Evolutionary conservation across 2,797 vertebrate genomes (phyloP).

Genomic region (Galagoides demidoff): DNA sequence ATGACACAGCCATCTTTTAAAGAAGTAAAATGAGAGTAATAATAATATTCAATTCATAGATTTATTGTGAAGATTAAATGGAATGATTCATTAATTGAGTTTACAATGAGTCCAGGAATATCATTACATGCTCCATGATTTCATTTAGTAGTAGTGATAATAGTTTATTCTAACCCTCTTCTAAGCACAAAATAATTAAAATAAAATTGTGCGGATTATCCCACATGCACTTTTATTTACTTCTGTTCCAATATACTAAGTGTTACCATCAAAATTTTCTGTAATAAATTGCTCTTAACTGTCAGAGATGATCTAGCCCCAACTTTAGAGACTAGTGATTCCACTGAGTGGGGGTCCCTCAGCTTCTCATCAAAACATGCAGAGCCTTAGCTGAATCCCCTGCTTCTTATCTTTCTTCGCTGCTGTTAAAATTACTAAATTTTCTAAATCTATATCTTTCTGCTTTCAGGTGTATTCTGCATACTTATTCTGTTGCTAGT

Average conservation of each 20-base stretch:
- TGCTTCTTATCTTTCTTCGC: neutral
- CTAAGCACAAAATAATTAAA: constrained; percentile 5
- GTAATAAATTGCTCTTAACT: neutral
- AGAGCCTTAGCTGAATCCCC: neutral
- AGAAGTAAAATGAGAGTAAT: constrained; percentile 42
- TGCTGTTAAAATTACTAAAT: neutral
- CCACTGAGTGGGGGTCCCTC: neutral
- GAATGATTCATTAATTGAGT: neutral
- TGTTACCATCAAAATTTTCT: neutral
- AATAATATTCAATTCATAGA: neutral
- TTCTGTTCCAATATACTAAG: neutral
- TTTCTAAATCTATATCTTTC: neutral
- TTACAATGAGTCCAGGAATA: neutral
- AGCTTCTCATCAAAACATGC: neutral
- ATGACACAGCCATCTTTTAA: constrained; percentile 35
- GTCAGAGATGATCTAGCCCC: neutral
- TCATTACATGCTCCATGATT: neutral
- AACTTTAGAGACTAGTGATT: neutral
- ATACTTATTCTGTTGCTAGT: neutral
- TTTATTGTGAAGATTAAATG: constrained; percentile 33
- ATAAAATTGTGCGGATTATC: neutral
- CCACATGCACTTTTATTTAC: neutral
- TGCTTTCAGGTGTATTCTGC: neutral
- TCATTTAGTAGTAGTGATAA: neutral
- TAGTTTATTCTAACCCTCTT: constrained; percentile 2